A percentile compares a stretch with the other conserved stretches of the same genome.
These are phyloP conservation scores for Drosophila hamatofila DNA, from an alignment of 2,888 invertebrate genomes.

Conservation along the genomic window DNA sequence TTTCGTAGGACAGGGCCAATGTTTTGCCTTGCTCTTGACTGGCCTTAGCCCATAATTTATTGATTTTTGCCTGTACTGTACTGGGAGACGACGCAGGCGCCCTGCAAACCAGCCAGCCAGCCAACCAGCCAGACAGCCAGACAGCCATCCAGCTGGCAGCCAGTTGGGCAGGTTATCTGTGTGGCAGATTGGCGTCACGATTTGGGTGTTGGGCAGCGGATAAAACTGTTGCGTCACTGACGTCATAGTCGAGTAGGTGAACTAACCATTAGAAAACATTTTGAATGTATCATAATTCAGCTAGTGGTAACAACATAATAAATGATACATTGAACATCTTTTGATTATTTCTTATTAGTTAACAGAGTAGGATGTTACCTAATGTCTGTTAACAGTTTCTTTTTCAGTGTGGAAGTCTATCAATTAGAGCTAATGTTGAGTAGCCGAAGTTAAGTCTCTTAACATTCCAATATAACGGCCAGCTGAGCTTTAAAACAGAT, in stretches of 20 bases:
- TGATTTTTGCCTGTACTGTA: conserved; percentile 62
- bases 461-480: too few species aligned
- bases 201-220: conserved; percentile 14
- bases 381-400: too few species aligned
- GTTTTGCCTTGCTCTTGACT: conserved; percentile 83
- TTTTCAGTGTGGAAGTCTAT: too few species aligned
- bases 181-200: conserved; percentile 52
- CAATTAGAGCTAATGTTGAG: too few species aligned
- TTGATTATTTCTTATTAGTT: too few species aligned
- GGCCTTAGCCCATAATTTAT: conserved; percentile 79
- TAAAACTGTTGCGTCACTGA: conserved; percentile 57
- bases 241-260: conserved; percentile 30
- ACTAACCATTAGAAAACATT: not conserved
- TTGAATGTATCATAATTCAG: not conserved
- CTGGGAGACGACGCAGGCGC: conserved; percentile 71
- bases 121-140: conserved; percentile 7
- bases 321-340: too few species aligned
- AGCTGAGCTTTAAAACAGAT: too few species aligned
- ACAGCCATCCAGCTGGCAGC: conserved; percentile 1
- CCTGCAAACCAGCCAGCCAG: conserved; percentile 30
- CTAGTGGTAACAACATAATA: not conserved
- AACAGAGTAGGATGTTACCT: too few species aligned
- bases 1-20: conserved; percentile 38
- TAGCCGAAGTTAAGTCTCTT: too few species aligned
- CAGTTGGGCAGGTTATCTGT: conserved; percentile 42